Percentiles rank a stretch among this genome's conserved stretches.
phyloP scores from a whole-genome alignment of 2,113 vertebrate genomes.

The Peromyscus polionotus region DNA sequence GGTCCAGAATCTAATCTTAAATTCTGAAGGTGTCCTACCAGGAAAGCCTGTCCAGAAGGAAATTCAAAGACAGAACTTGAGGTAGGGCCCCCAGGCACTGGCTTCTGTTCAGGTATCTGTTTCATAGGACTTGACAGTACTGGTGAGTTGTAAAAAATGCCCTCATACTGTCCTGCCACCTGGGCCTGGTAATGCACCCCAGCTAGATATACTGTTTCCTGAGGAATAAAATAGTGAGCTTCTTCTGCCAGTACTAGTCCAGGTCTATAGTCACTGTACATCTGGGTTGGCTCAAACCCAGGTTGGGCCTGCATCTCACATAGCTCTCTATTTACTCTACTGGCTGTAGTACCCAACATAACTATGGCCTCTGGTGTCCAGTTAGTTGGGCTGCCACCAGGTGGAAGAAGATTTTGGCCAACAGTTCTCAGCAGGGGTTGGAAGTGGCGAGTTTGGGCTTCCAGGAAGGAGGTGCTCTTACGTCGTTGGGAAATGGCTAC shows the following conservation, averaged over 20 bases:
- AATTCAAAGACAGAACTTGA: slow-evolving; percentile 93
- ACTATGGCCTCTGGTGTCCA: slow-evolving; percentile 89
- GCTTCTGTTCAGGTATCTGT: slow-evolving; percentile 87
- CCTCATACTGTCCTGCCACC: slow-evolving; percentile 88
- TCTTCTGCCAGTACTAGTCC: slow-evolving; percentile 92
- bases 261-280: slow-evolving; percentile 91
- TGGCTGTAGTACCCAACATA: slow-evolving; percentile 89
- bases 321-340: slow-evolving; percentile 91
- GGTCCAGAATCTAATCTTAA: slow-evolving; percentile 89
- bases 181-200: slow-evolving; percentile 88
- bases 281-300: slow-evolving; percentile 89
- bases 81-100: slow-evolving; percentile 86
- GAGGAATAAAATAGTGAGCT: slow-evolving; percentile 92
- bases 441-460: slow-evolving; percentile 96
- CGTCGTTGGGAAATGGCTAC: slow-evolving; percentile 94
- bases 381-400: slow-evolving; percentile 89
- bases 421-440: slow-evolving; percentile 93
- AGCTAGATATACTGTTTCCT: slow-evolving; percentile 91
- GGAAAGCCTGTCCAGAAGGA: slow-evolving; percentile 89
- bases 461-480: slow-evolving; percentile 98
- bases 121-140: slow-evolving; percentile 84
- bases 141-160: slow-evolving; percentile 83
- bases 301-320: slow-evolving; percentile 90
- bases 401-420: slow-evolving; percentile 93
- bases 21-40: slow-evolving; percentile 90